Evolutionary conservation across 2,888 invertebrate genomes (phyloP).

Genomic region (Danaus chrysippus): DNA sequence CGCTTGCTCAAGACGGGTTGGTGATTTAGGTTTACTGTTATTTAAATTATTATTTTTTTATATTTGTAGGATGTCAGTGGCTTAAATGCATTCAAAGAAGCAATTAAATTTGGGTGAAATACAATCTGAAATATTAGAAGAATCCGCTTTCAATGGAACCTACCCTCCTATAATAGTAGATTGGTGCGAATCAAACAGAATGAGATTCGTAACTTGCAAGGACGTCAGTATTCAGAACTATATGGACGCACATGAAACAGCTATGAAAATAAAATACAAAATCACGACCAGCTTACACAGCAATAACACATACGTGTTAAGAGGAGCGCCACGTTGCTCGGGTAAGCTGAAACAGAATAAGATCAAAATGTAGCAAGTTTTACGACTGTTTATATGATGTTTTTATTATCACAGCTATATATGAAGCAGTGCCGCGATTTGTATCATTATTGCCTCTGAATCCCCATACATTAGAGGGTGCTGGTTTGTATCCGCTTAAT

Average conservation of each 20-base stretch:
- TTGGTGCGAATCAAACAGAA: conserved; percentile 69
- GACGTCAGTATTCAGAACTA: conserved; percentile 72
- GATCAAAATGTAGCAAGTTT: neutral
- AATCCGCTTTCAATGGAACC: conserved; percentile 70
- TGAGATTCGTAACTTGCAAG: conserved; percentile 72
- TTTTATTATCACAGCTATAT: conserved; percentile 59
- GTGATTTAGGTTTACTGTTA: no score
- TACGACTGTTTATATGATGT: conserved; percentile 5
- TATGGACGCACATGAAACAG: conserved; percentile 74
- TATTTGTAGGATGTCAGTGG: conserved; percentile 69
- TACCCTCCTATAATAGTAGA: conserved; percentile 69
- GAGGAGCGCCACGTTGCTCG: conserved; percentile 70
- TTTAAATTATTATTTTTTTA: conserved; percentile 9
- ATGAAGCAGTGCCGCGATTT: conserved; percentile 76
- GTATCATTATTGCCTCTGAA: conserved; percentile 73
- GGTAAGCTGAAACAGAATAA: conserved; percentile 45
- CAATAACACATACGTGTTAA: conserved; percentile 68
- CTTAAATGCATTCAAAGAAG: conserved; percentile 66
- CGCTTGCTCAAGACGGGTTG: no score
- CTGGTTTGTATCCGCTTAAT: conserved; percentile 66
- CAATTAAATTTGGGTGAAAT: conserved; percentile 67
- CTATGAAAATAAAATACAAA: conserved; percentile 69
- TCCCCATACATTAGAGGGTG: conserved; percentile 69
- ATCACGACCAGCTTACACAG: conserved; percentile 66
- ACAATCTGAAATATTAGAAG: conserved; percentile 63